Percentiles rank a stretch among this genome's conserved stretches.
Evolutionary conservation across 1,140 invertebrate species (phyloP).

Genomic region (Onthophagus taurus): DNA sequence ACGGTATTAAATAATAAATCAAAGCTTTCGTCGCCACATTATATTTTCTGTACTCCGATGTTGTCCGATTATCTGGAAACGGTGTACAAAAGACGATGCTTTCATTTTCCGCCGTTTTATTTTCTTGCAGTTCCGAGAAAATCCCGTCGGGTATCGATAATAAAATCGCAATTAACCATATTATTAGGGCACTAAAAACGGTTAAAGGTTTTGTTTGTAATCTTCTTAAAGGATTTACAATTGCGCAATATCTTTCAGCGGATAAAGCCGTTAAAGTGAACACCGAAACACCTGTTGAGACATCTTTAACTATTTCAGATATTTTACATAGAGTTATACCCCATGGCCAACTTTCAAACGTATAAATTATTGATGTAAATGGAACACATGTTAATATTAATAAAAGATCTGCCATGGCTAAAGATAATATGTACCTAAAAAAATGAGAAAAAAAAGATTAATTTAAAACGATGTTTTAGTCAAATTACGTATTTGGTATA

Average conservation of each 20-base stretch:
- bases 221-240: constrained; percentile 62
- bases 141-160: constrained; percentile 74
- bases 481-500: constrained; percentile 84
- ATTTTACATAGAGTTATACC: constrained; percentile 65
- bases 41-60: constrained; percentile 44
- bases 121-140: constrained; percentile 54
- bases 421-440: constrained; percentile 58
- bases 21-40: constrained; percentile 53
- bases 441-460: neutral
- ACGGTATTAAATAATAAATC: constrained; percentile 75
- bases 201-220: constrained; percentile 58
- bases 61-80: constrained; percentile 45
- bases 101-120: constrained; percentile 42
- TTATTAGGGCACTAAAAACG: constrained; percentile 60
- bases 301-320: constrained; percentile 71
- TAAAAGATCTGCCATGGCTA: constrained; percentile 72
- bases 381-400: constrained; percentile 71
- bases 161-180: constrained; percentile 73
- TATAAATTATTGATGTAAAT: constrained; percentile 68
- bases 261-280: constrained; percentile 78
- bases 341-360: constrained; percentile 71
- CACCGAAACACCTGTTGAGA: constrained; percentile 77
- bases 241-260: constrained; percentile 75
- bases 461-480: too few relatives aligned
- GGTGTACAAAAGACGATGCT: constrained; percentile 61